These are phyloP conservation scores for Margarornis squamiger DNA, from an alignment of 2,797 vertebrate species.

Conservation along the genomic window DNA sequence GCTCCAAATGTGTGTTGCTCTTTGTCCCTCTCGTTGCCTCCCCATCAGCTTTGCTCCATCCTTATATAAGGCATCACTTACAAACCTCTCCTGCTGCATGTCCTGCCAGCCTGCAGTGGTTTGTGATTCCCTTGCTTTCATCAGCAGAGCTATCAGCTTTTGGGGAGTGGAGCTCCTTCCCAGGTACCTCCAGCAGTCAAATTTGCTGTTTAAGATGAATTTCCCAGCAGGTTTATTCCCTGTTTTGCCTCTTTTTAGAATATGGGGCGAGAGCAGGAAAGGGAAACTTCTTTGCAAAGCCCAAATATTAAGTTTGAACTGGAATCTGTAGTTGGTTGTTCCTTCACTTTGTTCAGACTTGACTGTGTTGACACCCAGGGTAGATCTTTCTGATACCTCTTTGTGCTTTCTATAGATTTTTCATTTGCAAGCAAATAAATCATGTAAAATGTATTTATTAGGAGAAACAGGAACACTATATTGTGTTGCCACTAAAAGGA, in stretches of 20 bases:
- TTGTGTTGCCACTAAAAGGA: not conserved
- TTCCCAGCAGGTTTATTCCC: not conserved
- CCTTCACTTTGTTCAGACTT: not conserved
- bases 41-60: not conserved
- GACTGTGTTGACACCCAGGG: not conserved
- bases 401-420: not conserved
- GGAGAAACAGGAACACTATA: not conserved
- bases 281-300: not conserved
- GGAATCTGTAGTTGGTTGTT: not conserved
- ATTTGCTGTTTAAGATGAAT: not conserved
- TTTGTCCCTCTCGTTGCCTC: not conserved
- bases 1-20: not conserved
- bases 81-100: not conserved
- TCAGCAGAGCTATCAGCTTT: not conserved
- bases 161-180: not conserved
- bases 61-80: not conserved
- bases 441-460: not conserved
- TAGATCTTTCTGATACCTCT: not conserved
- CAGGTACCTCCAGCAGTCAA: accelerated
- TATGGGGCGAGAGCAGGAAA: not conserved
- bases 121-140: not conserved
- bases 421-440: not conserved
- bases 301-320: not conserved
- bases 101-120: not conserved
- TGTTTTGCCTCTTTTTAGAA: not conserved